A percentile compares a stretch with the other conserved stretches of the same genome.
These are phyloP conservation scores for Calliopum simillimum DNA, from an alignment of 2,888 invertebrate genomes.

Conservation along the genomic window DNA sequence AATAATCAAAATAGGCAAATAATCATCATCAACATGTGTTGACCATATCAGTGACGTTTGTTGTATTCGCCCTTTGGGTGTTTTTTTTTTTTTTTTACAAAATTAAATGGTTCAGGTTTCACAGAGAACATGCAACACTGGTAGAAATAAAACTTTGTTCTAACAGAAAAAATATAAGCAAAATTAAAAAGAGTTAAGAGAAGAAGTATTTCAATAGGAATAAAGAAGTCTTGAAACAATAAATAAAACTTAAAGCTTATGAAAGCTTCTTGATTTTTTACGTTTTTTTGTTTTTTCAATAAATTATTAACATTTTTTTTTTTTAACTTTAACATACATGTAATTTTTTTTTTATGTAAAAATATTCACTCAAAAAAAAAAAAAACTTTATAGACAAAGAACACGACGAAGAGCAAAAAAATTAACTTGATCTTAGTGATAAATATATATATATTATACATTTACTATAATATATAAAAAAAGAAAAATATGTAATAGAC, in stretches of 20 bases:
- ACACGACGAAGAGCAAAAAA: constrained; percentile 67
- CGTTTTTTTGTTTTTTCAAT: constrained; percentile 34
- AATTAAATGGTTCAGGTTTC: neutral
- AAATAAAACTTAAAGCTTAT: constrained; percentile 22
- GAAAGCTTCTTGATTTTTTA: constrained; percentile 3
- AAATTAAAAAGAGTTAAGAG: constrained; percentile 24
- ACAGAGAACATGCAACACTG: constrained; percentile 40
- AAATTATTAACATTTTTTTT: constrained; percentile 37
- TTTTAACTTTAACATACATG: no score
- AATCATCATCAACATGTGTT: neutral
- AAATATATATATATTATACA: constrained; percentile 27
- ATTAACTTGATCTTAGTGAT: constrained; percentile 48
- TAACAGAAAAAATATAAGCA: constrained; percentile 35
- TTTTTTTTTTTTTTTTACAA: neutral
- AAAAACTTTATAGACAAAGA: constrained; percentile 65
- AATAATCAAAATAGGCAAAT: constrained; percentile 29
- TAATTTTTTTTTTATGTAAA: constrained; percentile 32
- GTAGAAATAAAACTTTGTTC: constrained; percentile 28
- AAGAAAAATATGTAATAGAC: constrained; percentile 35
- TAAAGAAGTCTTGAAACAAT: no score
- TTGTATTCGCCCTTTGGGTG: neutral
- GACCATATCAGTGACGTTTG: neutral
- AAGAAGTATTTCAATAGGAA: neutral
- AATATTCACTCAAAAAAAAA: constrained; percentile 35
- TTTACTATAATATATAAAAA: constrained; percentile 34